A percentile compares a stretch with the other conserved stretches of the same genome.
Conservation (phyloP, 2,888 invertebrate genomes). For the Serripes groenlandicus region DNA sequence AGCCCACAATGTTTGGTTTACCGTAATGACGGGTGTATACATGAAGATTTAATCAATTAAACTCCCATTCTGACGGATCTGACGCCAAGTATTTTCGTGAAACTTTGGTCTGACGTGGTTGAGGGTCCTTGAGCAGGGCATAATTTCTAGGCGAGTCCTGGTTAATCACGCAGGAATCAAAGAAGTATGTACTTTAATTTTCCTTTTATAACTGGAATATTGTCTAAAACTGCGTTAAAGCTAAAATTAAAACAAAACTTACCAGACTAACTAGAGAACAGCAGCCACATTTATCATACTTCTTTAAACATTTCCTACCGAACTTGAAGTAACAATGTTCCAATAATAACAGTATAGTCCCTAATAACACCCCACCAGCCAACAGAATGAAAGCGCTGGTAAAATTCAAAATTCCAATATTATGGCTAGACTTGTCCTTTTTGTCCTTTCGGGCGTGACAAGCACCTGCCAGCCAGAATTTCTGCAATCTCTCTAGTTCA, state of each 20-base stretch:
- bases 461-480: slow-evolving; percentile 98
- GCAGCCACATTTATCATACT: slow-evolving; percentile 93
- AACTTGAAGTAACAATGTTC: slow-evolving; percentile 99
- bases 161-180: too few species aligned
- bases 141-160: too few species aligned
- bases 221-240: too few species aligned
- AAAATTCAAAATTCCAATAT: slow-evolving; percentile 92
- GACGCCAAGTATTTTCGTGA: too few species aligned
- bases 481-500: slow-evolving; percentile 96
- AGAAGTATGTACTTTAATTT: too few species aligned
- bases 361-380: slow-evolving; percentile 97
- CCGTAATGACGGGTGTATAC: too few species aligned
- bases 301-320: slow-evolving; percentile 80
- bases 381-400: slow-evolving; percentile 98
- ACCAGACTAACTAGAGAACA: slow-evolving; percentile 98
- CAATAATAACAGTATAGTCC: slow-evolving; percentile 93
- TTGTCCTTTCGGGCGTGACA: slow-evolving; percentile 94
- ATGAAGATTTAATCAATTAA: too few species aligned
- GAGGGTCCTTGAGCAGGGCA: too few species aligned
- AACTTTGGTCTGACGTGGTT: too few species aligned
- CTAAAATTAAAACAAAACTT: slow-evolving; percentile 86
- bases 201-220: too few species aligned
- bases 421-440: slow-evolving; percentile 89
- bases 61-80: too few species aligned
- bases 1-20: too few species aligned